Conservation (phyloP, 1,140 invertebrate species). For the Muscidifurax raptorellus region DNA sequence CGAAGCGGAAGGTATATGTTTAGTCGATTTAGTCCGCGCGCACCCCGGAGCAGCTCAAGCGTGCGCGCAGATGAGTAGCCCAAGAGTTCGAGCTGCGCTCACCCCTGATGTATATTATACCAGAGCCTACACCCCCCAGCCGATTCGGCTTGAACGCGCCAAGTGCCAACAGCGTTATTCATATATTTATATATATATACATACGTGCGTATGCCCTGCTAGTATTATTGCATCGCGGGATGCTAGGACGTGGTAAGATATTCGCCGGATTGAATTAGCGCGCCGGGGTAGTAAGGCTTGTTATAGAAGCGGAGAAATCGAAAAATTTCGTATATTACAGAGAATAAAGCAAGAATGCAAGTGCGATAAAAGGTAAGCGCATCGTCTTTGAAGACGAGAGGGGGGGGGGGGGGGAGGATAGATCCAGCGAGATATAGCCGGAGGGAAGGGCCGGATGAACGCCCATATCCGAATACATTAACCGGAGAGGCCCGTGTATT, state of each 20-base stretch:
- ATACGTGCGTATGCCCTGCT: background rate
- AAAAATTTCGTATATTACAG: background rate
- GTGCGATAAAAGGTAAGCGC: slow-evolving; percentile 10
- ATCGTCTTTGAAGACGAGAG: background rate
- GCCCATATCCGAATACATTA: slow-evolving; percentile 15
- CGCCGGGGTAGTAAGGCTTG: background rate
- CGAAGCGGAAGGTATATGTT: slow-evolving; percentile 72
- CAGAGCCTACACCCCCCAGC: background rate
- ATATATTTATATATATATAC: background rate
- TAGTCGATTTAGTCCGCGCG: slow-evolving; percentile 68
- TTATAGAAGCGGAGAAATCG: too few relatives aligned
- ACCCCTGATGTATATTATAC: background rate
- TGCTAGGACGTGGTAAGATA: background rate
- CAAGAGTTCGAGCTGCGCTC: background rate
- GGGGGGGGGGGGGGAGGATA: background rate
- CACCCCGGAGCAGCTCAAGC: slow-evolving; percentile 12
- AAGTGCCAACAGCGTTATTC: slow-evolving; percentile 35
- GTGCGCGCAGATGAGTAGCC: background rate
- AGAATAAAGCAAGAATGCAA: background rate
- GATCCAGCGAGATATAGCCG: background rate
- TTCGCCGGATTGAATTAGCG: slow-evolving; percentile 14
- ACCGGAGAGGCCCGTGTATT: background rate
- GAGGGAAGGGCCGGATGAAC: slow-evolving; percentile 36
- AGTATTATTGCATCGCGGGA: background rate
- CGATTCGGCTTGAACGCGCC: slow-evolving; percentile 7